Evolutionary conservation across 2,888 invertebrate species (phyloP), one percentile per base, ranked within the genome.

Genomic region (Lordiphosa fenestrarum): DNA sequence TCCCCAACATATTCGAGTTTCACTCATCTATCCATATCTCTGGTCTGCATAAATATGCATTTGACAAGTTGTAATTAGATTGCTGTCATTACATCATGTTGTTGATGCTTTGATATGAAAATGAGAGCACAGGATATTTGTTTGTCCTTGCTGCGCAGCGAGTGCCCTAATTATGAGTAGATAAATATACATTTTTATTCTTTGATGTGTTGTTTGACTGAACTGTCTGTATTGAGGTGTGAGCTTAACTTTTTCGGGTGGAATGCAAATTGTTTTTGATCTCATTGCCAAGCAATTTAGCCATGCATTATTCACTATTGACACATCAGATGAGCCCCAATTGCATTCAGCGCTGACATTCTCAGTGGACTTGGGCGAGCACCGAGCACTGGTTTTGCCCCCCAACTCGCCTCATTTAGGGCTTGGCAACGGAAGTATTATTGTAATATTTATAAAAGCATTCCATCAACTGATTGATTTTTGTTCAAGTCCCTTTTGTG

Each of bases 391-490:
- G 7, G 23, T n/a, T 2, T 5, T 7, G 10, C 3, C n/a, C 6
- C 10, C 10, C 40, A 0, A 7, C 9, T 6, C 40, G 7, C 2
- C 25, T 13, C 51, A 10, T 19, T 15, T 4, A 3, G 19, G 3
- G 7, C 9, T 12, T 37, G 46, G 50, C 36, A 48, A 53, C 10
- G 36, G 59, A 30, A 30, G 53, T 44, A 61, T 75, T 80, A 73
- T 71, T 71, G 41, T 66, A 71, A 63, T 73, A 52, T 68, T 69
- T 66, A 47, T 74, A 65, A 77, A 76, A 77, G 77, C 72, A 62
- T 70, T 66, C 72, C 74, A 77, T 77, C 70, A 81, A 53, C 74
- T 72, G 77, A 77, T 77, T 77, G 81, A 66, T 68, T 69, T 59
- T 49, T 40, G 49, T 53, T 49, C 12, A 19, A 46, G 21, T 41